phyloP scores from a whole-genome alignment of 2,113 vertebrate genomes.

The Melanerpes aurifrons region DNA sequence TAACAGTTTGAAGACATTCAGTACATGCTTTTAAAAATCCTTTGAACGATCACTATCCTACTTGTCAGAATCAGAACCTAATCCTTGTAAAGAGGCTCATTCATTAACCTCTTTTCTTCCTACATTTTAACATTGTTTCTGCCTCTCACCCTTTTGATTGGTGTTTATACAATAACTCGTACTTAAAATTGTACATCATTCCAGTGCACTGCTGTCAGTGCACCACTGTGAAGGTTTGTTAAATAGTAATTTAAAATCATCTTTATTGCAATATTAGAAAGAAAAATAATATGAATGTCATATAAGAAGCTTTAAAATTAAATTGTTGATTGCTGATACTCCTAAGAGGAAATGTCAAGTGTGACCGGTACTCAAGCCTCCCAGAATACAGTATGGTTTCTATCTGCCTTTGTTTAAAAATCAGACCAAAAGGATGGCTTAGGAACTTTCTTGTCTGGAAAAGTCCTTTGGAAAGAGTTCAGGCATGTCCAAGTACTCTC shows the following conservation, averaged over 20 bases:
- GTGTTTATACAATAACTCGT: not conserved
- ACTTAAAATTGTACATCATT: not conserved
- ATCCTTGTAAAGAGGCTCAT: not conserved
- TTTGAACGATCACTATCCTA: not conserved
- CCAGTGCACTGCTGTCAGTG: not conserved
- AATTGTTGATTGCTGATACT: not conserved
- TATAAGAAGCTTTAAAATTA: not conserved
- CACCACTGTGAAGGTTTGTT: not conserved
- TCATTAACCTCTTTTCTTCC: not conserved
- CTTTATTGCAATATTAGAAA: not conserved
- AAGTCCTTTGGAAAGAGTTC: not conserved
- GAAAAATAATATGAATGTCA: not conserved
- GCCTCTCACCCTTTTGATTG: not conserved
- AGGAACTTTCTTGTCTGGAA: not conserved
- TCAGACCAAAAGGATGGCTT: not conserved
- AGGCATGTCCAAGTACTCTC: not conserved
- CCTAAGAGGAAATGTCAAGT: not conserved
- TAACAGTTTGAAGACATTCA: not conserved
- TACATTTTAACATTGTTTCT: not conserved
- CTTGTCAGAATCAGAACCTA: not conserved
- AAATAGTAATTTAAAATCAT: not conserved
- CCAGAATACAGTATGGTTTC: not conserved
- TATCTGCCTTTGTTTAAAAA: not conserved
- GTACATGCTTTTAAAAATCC: not conserved
- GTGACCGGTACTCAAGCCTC: not conserved